phyloP scores from a whole-genome alignment of 2,113 vertebrate genomes.

The Gobius niger region DNA sequence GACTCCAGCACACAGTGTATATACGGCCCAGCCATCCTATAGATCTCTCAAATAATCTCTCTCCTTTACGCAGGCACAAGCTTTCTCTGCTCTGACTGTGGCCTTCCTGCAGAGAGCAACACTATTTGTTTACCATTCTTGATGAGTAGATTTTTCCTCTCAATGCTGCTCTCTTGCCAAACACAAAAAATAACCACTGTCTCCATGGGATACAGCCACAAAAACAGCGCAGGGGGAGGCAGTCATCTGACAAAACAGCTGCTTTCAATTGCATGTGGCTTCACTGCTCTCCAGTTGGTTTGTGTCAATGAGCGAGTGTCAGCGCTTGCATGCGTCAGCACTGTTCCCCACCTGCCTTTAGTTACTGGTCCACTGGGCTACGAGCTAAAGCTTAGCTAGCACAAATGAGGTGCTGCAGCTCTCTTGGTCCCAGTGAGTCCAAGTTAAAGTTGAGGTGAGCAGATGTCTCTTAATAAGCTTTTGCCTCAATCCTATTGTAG shows the following conservation, averaged over 20 bases:
- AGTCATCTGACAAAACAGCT: constrained; percentile 75
- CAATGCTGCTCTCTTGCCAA: constrained; percentile 58
- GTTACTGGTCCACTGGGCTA: constrained; percentile 57
- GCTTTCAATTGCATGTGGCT: constrained; percentile 76
- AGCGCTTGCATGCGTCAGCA: constrained; percentile 58
- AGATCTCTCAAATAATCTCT: constrained; percentile 31
- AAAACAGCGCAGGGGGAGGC: constrained; percentile 68
- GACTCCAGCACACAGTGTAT: constrained; percentile 22
- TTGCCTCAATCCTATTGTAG: too few relatives aligned
- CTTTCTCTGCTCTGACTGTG: constrained; percentile 32
- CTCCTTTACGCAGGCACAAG: constrained; percentile 10
- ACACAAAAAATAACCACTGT: constrained; percentile 71
- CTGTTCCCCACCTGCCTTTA: constrained; percentile 64
- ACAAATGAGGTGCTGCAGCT: constrained; percentile 33
- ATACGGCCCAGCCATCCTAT: constrained; percentile 23
- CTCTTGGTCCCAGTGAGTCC: constrained; percentile 22
- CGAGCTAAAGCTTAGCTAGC: constrained; percentile 49
- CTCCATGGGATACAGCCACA: constrained; percentile 73
- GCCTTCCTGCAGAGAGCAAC: constrained; percentile 62
- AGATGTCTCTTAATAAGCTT: too few relatives aligned
- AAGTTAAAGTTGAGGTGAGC: neutral
- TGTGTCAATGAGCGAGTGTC: constrained; percentile 30
- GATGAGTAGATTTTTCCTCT: constrained; percentile 78
- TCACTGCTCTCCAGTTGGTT: constrained; percentile 36
- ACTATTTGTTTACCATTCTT: constrained; percentile 71